A percentile compares a stretch with the other conserved stretches of the same genome.
Conservation (phyloP, 2,113 vertebrate species). For the Xyrauchen texanus region DNA sequence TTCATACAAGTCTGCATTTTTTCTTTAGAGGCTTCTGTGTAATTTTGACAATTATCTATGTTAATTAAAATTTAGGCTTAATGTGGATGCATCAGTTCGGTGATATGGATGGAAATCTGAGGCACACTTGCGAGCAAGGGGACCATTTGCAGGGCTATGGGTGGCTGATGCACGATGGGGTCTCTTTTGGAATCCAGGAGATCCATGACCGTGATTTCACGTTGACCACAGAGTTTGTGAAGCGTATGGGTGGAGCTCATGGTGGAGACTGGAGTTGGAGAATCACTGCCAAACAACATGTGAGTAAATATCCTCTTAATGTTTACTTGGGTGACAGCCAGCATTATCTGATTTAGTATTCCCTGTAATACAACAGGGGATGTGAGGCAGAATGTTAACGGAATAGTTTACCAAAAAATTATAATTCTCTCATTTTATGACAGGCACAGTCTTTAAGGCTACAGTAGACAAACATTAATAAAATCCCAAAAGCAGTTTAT, state of each 20-base stretch:
- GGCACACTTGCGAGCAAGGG: slow-evolving; percentile 89
- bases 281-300: slow-evolving; percentile 82
- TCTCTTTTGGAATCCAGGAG: slow-evolving; percentile 87
- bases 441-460: no score
- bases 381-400: no score
- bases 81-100: slow-evolving; percentile 91
- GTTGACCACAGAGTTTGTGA: slow-evolving; percentile 88
- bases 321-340: no score
- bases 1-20: no score
- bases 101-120: slow-evolving; percentile 73
- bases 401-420: no score
- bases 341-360: no score
- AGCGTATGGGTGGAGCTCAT: slow-evolving; percentile 83
- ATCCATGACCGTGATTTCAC: slow-evolving; percentile 80
- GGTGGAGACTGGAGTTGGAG: slow-evolving; percentile 98
- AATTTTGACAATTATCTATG: background rate
- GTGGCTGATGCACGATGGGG: slow-evolving; percentile 90
- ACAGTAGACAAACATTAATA: no score
- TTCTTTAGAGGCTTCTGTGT: background rate
- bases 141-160: slow-evolving; percentile 84
- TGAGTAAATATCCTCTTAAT: slow-evolving; percentile 56
- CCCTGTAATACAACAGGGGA: no score
- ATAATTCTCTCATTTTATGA: no score
- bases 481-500: no score
- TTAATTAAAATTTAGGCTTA: slow-evolving; percentile 72